Evolutionary conservation across 2,888 invertebrate species (phyloP).

Genomic region (Dorcus hopei): DNA sequence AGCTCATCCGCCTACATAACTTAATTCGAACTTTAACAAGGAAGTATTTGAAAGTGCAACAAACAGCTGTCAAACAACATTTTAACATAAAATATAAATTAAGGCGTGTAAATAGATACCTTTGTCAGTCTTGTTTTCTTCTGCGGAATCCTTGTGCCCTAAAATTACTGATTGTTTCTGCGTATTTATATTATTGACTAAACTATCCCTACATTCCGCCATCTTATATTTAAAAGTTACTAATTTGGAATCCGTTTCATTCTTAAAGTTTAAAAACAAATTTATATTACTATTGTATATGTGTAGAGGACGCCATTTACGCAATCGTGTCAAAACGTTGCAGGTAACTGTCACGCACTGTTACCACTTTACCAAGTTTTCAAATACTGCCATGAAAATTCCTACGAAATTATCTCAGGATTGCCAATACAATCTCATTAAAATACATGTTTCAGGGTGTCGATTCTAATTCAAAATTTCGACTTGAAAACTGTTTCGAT

Average conservation of each 20-base stretch:
- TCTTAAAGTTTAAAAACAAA: conserved; percentile 13
- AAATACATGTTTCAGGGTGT: no score
- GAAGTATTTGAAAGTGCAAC: conserved; percentile 6
- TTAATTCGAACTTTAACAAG: conserved; percentile 1
- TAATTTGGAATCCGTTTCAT: conserved; percentile 29
- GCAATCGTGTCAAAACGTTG: no score
- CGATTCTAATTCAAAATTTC: no score
- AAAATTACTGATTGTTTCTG: conserved; percentile 36
- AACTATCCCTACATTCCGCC: conserved; percentile 48
- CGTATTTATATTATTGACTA: conserved; percentile 44
- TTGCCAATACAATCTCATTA: no score
- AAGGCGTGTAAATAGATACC: conserved; percentile 28
- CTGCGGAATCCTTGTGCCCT: conserved; percentile 31
- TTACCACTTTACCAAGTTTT: no score
- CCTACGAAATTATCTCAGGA: no score
- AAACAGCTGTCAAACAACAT: conserved; percentile 19
- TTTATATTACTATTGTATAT: conserved; percentile 4
- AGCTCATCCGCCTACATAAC: conserved; percentile 9
- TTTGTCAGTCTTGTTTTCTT: conserved; percentile 40
- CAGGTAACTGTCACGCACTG: no score
- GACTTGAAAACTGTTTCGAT: no score
- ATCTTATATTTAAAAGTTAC: conserved; percentile 42
- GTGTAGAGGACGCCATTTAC: conserved; percentile 9
- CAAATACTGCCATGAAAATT: no score
- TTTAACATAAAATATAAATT: conserved; percentile 5